Percentiles rank a stretch among this genome's conserved stretches.
Evolutionary conservation across 2,888 invertebrate species (phyloP).

Genomic region (Melanotus villosus): DNA sequence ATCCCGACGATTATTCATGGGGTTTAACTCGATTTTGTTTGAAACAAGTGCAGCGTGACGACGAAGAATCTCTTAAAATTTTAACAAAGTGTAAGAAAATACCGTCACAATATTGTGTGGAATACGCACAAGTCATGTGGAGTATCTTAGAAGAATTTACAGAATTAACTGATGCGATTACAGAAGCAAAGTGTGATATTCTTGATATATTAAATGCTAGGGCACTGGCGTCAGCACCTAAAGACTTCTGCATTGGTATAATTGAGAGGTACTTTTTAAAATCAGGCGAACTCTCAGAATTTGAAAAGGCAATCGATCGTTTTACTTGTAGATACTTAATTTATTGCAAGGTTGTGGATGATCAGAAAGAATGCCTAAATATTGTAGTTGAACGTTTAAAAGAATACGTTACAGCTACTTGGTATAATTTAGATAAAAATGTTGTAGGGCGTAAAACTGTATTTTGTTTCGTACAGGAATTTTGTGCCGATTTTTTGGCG

Average conservation of each 20-base stretch:
- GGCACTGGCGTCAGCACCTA: background rate
- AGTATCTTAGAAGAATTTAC: conserved; percentile 1
- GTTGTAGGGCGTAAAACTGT: background rate
- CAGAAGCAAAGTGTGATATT: conserved; percentile 6
- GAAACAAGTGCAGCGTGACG: conserved; percentile 6
- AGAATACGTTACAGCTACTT: background rate
- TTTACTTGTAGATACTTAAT: conserved; percentile 29
- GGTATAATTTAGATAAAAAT: background rate
- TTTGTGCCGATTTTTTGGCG: conserved; percentile 25
- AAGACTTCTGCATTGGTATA: conserved; percentile 17
- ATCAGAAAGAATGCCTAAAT: background rate
- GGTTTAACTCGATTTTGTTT: conserved; percentile 23
- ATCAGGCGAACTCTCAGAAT: background rate
- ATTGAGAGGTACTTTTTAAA: conserved; percentile 24
- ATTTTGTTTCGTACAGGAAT: conserved; percentile 17
- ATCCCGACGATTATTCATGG: conserved; percentile 31
- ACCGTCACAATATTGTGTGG: background rate
- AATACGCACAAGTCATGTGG: background rate
- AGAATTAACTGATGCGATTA: background rate
- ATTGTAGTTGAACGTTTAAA: conserved; percentile 13
- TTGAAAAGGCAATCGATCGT: conserved; percentile 13
- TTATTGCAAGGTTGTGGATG: background rate
- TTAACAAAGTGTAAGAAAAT: conserved; percentile 6
- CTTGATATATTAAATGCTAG: conserved; percentile 6
- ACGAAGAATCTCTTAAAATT: conserved; percentile 24